Percentiles rank a stretch among this genome's conserved stretches.
Evolutionary conservation across 2,113 vertebrate genomes (phyloP).

Genomic region (Aepyceros melampus): DNA sequence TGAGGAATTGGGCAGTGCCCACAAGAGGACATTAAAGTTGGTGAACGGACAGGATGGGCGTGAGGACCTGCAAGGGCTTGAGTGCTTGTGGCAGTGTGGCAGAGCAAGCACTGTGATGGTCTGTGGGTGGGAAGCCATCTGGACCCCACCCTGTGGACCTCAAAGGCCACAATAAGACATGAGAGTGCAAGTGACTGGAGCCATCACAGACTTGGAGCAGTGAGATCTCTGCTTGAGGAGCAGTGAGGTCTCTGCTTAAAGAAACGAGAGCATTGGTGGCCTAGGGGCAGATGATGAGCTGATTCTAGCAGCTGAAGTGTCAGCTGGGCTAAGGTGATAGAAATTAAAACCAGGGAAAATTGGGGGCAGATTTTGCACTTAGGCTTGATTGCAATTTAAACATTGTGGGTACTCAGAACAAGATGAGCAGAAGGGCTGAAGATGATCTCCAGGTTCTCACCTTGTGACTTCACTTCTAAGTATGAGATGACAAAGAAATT

Average conservation of each 20-base stretch:
- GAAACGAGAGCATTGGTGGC: background rate
- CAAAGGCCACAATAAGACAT: background rate
- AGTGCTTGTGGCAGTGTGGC: background rate
- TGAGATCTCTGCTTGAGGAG: background rate
- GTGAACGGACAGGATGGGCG: fast-evolving
- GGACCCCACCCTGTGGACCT: background rate
- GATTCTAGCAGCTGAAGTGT: background rate
- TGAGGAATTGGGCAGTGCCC: background rate
- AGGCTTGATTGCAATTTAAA: background rate
- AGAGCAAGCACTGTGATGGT: background rate
- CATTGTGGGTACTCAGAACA: background rate
- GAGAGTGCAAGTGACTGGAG: background rate
- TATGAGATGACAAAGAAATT: background rate
- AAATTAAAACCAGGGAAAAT: background rate
- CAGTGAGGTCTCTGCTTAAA: background rate
- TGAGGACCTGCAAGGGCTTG: fast-evolving
- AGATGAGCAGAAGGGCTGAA: background rate
- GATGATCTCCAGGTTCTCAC: background rate
- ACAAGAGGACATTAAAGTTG: background rate
- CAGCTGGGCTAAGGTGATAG: background rate
- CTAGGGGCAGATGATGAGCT: background rate
- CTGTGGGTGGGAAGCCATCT: background rate
- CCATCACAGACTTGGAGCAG: background rate
- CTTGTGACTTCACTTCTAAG: background rate
- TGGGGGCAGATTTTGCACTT: background rate